A percentile compares a stretch with the other conserved stretches of the same genome.
Evolutionary conservation across 2,113 vertebrate species (phyloP).

Genomic region (Nymphicus hollandicus): DNA sequence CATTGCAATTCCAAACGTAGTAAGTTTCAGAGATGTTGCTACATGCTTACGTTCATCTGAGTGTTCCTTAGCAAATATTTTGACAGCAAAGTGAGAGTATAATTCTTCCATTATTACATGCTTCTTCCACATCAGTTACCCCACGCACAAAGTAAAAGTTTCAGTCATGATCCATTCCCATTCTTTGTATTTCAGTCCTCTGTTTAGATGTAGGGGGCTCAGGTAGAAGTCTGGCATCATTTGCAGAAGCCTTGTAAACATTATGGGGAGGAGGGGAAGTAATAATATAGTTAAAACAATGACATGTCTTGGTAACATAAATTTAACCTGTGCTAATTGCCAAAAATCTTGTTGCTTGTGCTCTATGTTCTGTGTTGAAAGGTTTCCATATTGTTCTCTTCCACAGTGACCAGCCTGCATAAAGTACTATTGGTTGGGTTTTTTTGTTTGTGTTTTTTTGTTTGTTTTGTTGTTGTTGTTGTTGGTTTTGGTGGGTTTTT

Average conservation of each 20-base stretch:
- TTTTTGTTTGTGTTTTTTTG: too few species aligned
- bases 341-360: not conserved
- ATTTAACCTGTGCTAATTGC: not conserved
- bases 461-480: too few species aligned
- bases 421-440: not conserved
- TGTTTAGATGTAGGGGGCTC: not conserved
- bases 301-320: not conserved
- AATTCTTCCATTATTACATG: not conserved
- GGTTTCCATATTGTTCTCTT: not conserved
- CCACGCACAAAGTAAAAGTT: not conserved
- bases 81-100: not conserved
- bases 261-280: not conserved
- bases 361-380: not conserved
- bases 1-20: not conserved
- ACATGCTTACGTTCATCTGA: not conserved
- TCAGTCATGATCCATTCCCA: not conserved
- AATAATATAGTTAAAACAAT: not conserved
- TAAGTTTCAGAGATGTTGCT: not conserved
- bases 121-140: not conserved
- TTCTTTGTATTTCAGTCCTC: not conserved
- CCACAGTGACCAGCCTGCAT: fast-evolving
- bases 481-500: not conserved
- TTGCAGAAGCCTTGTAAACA: not conserved
- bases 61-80: not conserved
- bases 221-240: not conserved